Evolutionary conservation across 2,888 invertebrate genomes (phyloP).

Genomic region (Cosmia pyralina): DNA sequence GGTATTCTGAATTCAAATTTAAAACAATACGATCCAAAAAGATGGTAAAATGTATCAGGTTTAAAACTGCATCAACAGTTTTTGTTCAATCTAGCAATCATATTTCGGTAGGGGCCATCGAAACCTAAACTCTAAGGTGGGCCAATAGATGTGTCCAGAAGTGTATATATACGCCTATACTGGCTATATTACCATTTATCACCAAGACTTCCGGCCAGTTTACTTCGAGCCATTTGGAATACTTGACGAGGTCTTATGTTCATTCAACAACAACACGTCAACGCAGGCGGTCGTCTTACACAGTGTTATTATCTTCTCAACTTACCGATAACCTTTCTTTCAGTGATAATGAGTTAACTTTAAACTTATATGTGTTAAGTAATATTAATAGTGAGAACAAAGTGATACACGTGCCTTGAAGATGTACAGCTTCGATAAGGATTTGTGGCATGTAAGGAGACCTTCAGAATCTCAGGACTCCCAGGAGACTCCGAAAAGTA

Average conservation of each 20-base stretch:
- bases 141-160: too few relatives aligned
- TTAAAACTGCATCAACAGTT: too few relatives aligned
- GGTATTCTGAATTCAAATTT: too few relatives aligned
- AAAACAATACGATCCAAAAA: too few relatives aligned
- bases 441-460: slow-evolving; percentile 85
- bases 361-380: slow-evolving; percentile 44
- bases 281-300: slow-evolving; percentile 44
- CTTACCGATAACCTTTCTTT: slow-evolving; percentile 61
- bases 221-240: slow-evolving; percentile 43
- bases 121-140: too few relatives aligned
- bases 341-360: slow-evolving; percentile 57
- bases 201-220: slow-evolving; percentile 34
- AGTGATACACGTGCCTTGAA: slow-evolving; percentile 58
- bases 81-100: too few relatives aligned
- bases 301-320: slow-evolving; percentile 52
- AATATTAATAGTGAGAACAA: slow-evolving; percentile 36
- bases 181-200: slow-evolving; percentile 7
- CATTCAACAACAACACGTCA: slow-evolving; percentile 53
- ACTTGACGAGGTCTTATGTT: slow-evolving; percentile 14
- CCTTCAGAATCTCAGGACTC: slow-evolving; percentile 76
- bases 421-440: slow-evolving; percentile 88
- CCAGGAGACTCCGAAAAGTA: slow-evolving; percentile 67
- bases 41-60: too few relatives aligned
- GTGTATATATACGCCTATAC: too few relatives aligned
- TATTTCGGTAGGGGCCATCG: too few relatives aligned